Evolutionary conservation across 2,888 invertebrate species (phyloP), one percentile per base, ranked within the genome.

Genomic region (Melipona bicolor): DNA sequence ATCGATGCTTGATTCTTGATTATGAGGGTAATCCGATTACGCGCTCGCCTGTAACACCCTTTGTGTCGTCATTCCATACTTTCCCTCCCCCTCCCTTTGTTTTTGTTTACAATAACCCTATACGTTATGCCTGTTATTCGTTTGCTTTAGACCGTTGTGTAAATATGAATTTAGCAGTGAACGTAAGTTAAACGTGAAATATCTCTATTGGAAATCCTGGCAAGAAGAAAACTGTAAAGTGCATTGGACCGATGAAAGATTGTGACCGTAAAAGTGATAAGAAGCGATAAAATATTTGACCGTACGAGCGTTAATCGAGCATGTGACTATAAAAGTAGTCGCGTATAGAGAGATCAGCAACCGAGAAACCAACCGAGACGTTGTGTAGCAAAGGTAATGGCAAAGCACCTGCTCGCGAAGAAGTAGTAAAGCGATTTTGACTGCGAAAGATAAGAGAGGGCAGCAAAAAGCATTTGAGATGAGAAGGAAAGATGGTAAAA

Each of bases 1-100:
- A 79, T 83, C 83, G 78, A 79, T 68, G 50, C 70, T 64, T 75
- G 82, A 78, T 75, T 83, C 84, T 74, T 72, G 84, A 82, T 84
- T 83, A 83, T 72, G 61, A 77, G 72, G 64, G 77, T 73, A 73
- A 83, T 72, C 67, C 72, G 81, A 77, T 83, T 77, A 81, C 71
- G 62, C 67, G 49, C 19, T 59, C 64, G 54, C 21, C 50, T 15
- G 76, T 71, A 76, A 81, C 81, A 32, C 36, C 74, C 74, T 67
- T 49, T 70, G 80, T 32, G 9, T n/a, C 72, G 43, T 49, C 49
- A 32, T 27, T 74, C n/a, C 4, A 13, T 32, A 56, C 17, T 64
- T 65, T 81, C 49, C 49, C 17, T 6, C 11, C 24, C 15, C 24
- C 13, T 49, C 13, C 19, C 0, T 21, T 6, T 21, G 17, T 64